A percentile compares a stretch with the other conserved stretches of the same genome.
Evolutionary conservation across 2,888 invertebrate species (phyloP).

Genomic region (Ryuthela nishihirai): DNA sequence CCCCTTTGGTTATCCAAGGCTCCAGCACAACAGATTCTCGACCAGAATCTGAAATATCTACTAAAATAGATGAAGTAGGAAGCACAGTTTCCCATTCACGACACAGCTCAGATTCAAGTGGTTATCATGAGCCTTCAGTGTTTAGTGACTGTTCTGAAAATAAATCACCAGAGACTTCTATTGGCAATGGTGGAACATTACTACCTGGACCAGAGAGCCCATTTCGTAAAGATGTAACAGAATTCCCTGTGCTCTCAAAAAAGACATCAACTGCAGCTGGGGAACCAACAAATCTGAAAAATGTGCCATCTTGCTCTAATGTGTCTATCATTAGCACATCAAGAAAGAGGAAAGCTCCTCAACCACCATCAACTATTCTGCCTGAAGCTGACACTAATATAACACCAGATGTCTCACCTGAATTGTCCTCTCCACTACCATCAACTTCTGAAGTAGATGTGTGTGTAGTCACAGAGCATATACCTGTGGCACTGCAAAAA

Average conservation of each 20-base stretch:
- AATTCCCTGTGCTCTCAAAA: slow-evolving; percentile 2
- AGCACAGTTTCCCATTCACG: slow-evolving; percentile 59
- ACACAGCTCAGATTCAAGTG: slow-evolving; percentile 68
- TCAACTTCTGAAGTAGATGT: no score
- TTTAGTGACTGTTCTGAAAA: slow-evolving; percentile 59
- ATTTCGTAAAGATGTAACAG: slow-evolving; percentile 15
- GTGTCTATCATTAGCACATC: slow-evolving; percentile 26
- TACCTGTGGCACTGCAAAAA: no score
- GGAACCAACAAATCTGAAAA: slow-evolving; percentile 21
- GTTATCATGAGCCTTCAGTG: slow-evolving; percentile 66
- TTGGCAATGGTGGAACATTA: slow-evolving; percentile 15
- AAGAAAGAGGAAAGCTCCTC: slow-evolving; percentile 33
- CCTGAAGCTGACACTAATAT: slow-evolving; percentile 14
- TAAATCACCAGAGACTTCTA: slow-evolving; percentile 33
- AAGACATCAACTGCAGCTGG: slow-evolving; percentile 23
- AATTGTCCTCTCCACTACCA: no score
- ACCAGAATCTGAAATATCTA: slow-evolving; percentile 27
- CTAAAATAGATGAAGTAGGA: slow-evolving; percentile 40
- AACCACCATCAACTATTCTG: slow-evolving; percentile 19
- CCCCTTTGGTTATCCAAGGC: slow-evolving; percentile 37
- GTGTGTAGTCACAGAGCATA: no score
- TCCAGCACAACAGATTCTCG: slow-evolving; percentile 40
- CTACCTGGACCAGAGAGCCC: slow-evolving; percentile 11
- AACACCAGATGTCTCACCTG: no score
- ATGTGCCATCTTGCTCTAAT: slow-evolving; percentile 30